phyloP scores from a whole-genome alignment of 2,888 invertebrate genomes.

The Bursaphelenchus okinawaensis region DNA sequence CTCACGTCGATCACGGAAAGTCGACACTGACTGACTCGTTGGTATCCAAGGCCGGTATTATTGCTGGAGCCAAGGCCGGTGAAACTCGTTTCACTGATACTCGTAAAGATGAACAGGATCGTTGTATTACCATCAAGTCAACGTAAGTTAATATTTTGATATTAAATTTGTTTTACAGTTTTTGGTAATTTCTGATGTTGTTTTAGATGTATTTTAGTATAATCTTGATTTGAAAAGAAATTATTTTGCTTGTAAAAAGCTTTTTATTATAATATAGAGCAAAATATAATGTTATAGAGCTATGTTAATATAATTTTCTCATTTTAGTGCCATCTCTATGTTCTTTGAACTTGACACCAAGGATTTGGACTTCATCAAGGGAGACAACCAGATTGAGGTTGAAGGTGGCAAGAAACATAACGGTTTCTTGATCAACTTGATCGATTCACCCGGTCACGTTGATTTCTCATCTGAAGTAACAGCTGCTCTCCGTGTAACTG shows the following conservation, averaged over 20 bases:
- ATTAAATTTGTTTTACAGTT: neutral
- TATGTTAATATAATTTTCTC: neutral
- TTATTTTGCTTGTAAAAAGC: neutral
- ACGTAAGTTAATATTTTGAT: constrained; percentile 70
- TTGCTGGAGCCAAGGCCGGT: constrained; percentile 95
- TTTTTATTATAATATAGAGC: neutral
- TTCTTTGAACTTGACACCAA: constrained; percentile 92
- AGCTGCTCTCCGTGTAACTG: constrained; percentile 97
- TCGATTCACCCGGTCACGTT: constrained; percentile 99
- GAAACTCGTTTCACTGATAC: constrained; percentile 99
- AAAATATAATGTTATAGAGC: neutral
- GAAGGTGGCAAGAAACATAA: constrained; percentile 67
- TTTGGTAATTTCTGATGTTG: neutral
- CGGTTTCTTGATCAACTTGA: constrained; percentile 98
- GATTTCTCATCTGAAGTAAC: constrained; percentile 95
- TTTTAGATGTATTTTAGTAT: neutral
- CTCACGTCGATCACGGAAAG: constrained; percentile 95
- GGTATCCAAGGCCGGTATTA: constrained; percentile 99
- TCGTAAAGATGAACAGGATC: constrained; percentile 98
- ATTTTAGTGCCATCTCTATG: constrained; percentile 89
- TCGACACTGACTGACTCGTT: constrained; percentile 95
- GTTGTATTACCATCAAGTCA: constrained; percentile 99
- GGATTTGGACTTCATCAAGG: constrained; percentile 85
- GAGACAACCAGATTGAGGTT: constrained; percentile 48
- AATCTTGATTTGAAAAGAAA: too few relatives aligned